phyloP scores from a whole-genome alignment of 1,140 invertebrate genomes.

The Lanistes nyassanus region DNA sequence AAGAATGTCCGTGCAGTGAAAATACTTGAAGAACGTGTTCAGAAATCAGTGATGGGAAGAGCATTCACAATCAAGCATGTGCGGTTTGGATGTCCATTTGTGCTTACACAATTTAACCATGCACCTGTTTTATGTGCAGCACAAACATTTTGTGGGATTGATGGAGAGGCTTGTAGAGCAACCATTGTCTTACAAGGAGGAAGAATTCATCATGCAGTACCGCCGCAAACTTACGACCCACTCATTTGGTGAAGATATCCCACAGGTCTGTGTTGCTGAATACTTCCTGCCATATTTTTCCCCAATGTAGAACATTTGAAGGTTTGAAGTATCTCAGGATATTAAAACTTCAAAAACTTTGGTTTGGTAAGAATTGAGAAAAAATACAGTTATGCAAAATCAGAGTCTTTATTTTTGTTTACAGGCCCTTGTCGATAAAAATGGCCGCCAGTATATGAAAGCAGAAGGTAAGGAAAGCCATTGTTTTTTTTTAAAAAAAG shows the following conservation, averaged over 20 bases:
- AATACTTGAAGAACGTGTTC: background rate
- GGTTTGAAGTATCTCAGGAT: no score
- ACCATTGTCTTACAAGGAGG: slow-evolving; percentile 73
- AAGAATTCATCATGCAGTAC: slow-evolving; percentile 80
- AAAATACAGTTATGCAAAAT: no score
- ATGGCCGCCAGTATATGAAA: slow-evolving; percentile 76
- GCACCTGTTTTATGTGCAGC: slow-evolving; percentile 34
- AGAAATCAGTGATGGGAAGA: no score
- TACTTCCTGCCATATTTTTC: no score
- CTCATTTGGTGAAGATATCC: slow-evolving; percentile 66
- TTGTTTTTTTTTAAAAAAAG: no score
- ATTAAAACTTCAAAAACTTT: no score
- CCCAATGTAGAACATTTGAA: no score
- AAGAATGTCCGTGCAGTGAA: background rate
- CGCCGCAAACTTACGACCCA: slow-evolving; percentile 71
- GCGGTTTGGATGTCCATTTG: background rate
- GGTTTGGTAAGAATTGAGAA: no score
- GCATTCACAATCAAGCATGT: no score
- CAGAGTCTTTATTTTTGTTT: no score
- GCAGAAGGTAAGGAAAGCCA: slow-evolving; percentile 74
- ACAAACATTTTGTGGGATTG: slow-evolving; percentile 76
- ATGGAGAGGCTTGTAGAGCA: slow-evolving; percentile 79
- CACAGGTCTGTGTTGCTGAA: slow-evolving; percentile 44
- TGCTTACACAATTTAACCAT: background rate
- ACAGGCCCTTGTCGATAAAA: slow-evolving; percentile 75